A percentile compares a stretch with the other conserved stretches of the same genome.
Evolutionary conservation across 2,113 vertebrate genomes (phyloP).

Genomic region (Cynocephalus volans): DNA sequence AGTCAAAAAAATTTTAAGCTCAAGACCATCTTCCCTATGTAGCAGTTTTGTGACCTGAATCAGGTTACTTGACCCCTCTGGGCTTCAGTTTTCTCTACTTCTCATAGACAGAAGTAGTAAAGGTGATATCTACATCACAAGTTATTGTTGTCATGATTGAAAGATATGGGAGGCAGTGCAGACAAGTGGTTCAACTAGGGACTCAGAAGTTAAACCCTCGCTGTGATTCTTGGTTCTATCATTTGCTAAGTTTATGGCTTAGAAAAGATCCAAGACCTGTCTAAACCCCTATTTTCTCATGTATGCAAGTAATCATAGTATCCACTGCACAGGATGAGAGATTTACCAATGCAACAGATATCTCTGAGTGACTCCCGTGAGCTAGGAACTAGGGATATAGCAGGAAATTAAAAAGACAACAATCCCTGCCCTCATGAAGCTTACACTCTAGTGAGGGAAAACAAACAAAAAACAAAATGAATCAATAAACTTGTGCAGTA

Average conservation of each 20-base stretch:
- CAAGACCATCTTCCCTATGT: neutral
- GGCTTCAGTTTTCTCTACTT: neutral
- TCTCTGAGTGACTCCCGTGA: neutral
- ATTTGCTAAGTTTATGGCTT: conserved; percentile 1
- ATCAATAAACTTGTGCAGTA: neutral
- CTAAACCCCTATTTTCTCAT: neutral
- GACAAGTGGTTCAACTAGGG: neutral
- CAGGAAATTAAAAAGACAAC: neutral
- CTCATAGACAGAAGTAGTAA: neutral
- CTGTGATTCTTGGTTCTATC: neutral
- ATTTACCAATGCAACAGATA: neutral
- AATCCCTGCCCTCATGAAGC: neutral
- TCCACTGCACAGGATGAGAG: neutral
- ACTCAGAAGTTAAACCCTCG: neutral
- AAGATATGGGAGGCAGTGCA: neutral
- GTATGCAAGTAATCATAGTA: neutral
- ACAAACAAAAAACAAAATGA: conserved; percentile 37
- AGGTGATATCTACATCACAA: neutral
- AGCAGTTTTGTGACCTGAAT: neutral
- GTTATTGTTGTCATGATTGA: neutral
- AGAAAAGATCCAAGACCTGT: neutral
- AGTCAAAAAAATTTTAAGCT: neutral
- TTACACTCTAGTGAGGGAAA: neutral
- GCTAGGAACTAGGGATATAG: neutral
- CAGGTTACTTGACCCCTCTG: neutral